phyloP scores from a whole-genome alignment of 2,888 invertebrate species.

The Enoplolaimus lenunculus region DNA sequence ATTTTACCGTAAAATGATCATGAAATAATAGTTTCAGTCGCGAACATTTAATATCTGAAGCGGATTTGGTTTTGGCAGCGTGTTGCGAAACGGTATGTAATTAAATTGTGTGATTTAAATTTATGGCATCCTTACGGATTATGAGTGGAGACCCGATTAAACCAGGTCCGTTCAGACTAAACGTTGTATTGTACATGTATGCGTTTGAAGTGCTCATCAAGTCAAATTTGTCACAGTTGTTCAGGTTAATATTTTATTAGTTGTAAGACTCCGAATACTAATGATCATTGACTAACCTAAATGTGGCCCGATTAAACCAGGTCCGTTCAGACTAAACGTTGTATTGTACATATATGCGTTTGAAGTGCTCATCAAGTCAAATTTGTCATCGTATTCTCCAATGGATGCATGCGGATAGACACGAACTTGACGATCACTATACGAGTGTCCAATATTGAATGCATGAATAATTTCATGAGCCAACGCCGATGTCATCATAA shows the following conservation, averaged over 20 bases:
- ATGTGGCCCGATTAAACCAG: slow-evolving; percentile 36
- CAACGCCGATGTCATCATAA: slow-evolving; percentile 33
- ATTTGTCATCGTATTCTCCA: slow-evolving; percentile 37
- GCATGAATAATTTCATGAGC: slow-evolving; percentile 38
- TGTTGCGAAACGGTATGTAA: no score
- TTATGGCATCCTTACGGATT: no score
- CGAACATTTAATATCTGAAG: no score
- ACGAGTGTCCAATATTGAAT: slow-evolving; percentile 37
- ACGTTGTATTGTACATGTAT: slow-evolving; percentile 27
- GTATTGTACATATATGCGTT: slow-evolving; percentile 31
- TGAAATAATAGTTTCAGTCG: no score
- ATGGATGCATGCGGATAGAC: slow-evolving; percentile 32
- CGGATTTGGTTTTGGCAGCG: no score
- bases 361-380: slow-evolving; percentile 37
- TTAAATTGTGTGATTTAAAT: no score
- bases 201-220: slow-evolving; percentile 38
- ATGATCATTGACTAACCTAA: slow-evolving; percentile 21
- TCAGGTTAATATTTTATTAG: no score
- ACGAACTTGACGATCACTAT: slow-evolving; percentile 32
- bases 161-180: slow-evolving; percentile 28
- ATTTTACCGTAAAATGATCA: no score
- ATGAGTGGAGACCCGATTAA: slow-evolving; percentile 35
- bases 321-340: slow-evolving; percentile 22
- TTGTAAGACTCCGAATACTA: background rate
- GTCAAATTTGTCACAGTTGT: slow-evolving; percentile 35